Base-by-base conservation (phyloP, 2,113 vertebrate genomes). In the Daubentonia madagascariensis region DNA sequence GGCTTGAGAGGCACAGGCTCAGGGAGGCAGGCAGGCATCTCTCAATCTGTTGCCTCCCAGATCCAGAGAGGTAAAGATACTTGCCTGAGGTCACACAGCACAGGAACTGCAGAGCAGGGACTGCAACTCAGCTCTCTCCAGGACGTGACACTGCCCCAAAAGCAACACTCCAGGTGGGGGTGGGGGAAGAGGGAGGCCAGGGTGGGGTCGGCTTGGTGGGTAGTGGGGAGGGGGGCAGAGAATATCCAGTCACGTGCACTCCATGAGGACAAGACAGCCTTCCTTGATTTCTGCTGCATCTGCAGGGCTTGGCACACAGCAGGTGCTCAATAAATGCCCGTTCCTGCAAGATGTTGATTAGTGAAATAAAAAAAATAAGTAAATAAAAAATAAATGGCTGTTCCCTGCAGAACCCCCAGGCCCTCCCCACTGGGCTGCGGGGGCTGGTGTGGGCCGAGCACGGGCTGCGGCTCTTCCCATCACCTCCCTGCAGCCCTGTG, bases 241-340 rank as follows among this genome's bases (percentile, higher is more conserved):
- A 63, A 25, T 65, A 8, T 9, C n/a, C 22, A 0, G 25, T 6
- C 50, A 65, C 0, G 0, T 35, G 40, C 4, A 6, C 25, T 13
- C 52, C 52, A 0, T 12, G n/a, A 72, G n/a, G 45, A 65, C 22
- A 0, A 1, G 14, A 65, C 52, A 76, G 57, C n/a, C 22, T 65
- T 28, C n/a, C 45, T 23, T 23, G 4, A 37, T 48, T 59, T 18
- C 30, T 50, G 70, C 61, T 40, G n/a, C 12, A 22, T 11, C 28
- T 30, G 16, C 35, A 72, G 35, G 22, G n/a, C 52, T 35, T 50
- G 32, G 25, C 8, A 7, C 57, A 65, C 45, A 40, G 4, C 22
- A 95, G 70, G 13, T 1, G 1, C 25, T 95, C 79, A 59, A 12
- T 40, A 32, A 18, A n/a, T 40, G 17, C 54, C 45, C n/a, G 30